Evolutionary conservation across 2,888 invertebrate species (phyloP).

Genomic region (Oegoconia quadripuncta): DNA sequence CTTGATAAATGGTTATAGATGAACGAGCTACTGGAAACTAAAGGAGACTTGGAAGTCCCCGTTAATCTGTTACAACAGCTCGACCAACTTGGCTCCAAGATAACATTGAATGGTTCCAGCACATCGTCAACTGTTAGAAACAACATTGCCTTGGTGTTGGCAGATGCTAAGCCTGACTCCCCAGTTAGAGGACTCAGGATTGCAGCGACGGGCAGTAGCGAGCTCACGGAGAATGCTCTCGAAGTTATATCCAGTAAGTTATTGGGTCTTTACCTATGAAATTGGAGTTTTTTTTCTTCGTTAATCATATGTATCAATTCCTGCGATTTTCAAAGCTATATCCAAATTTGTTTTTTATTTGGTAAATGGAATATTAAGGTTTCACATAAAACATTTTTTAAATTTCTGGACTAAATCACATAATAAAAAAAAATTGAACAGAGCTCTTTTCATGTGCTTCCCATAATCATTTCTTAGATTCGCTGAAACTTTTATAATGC

Average conservation of each 20-base stretch:
- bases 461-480: too few relatives aligned
- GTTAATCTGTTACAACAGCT: slow-evolving; percentile 50
- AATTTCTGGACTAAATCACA: too few relatives aligned
- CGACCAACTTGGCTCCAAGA: slow-evolving; percentile 46
- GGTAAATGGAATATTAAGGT: too few relatives aligned
- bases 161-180: slow-evolving; percentile 41
- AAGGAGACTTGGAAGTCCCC: slow-evolving; percentile 47
- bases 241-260: slow-evolving; percentile 50
- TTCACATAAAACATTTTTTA: too few relatives aligned
- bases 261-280: background rate
- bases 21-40: slow-evolving; percentile 41
- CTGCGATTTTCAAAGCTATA: too few relatives aligned
- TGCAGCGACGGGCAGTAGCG: slow-evolving; percentile 34
- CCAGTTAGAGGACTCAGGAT: slow-evolving; percentile 58
- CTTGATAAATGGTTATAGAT: background rate
- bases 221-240: slow-evolving; percentile 46
- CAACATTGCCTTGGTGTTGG: slow-evolving; percentile 59
- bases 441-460: too few relatives aligned
- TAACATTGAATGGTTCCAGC: slow-evolving; percentile 43
- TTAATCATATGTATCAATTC: too few relatives aligned
- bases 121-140: slow-evolving; percentile 36
- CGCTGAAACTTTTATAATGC: too few relatives aligned
- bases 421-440: too few relatives aligned
- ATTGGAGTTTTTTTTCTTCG: too few relatives aligned
- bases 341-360: too few relatives aligned